Base-by-base conservation (phyloP, 2,797 vertebrate species). In the Silurus aristotelis region DNA sequence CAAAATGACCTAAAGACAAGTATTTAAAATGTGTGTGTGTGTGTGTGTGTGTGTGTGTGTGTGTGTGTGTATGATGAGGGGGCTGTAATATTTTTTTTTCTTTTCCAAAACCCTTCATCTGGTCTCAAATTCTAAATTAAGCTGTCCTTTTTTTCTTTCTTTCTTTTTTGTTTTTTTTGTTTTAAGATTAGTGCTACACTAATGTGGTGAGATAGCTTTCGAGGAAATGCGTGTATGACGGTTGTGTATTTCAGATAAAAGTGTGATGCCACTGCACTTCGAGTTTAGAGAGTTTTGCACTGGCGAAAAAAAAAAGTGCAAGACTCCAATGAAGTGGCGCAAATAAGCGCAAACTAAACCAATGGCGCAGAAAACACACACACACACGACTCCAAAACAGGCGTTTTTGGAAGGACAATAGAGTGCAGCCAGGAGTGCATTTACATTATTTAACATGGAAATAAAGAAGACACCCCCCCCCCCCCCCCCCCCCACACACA, bases 191-290 rank as follows among this genome's bases (percentile, higher is more conserved):
- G 17, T 83, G 87, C 90, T 92, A 91, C 91, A 52, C 93, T 89
- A 38, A 38, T 92, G 92, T 89, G 95, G 95, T 95, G 91, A 86
- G 89, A 95, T 86, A 94, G 94, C 96, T 96, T 96, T 98, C 96
- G 96, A 98, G 96, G 96, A 98, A 98, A 96, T 90, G 89, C 90
- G 89, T 82, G 84, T 31, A 91, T 76, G 85, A 22, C 84, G 78
- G 86, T 89, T 89, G 86, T 84, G 38, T 86, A 87, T 85, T 86
- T 87, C 87, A 93, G 92, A 95, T 92, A 92, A 83, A 55, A 38
- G 75, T 84, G 78, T 83, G 77, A 84, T 84, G 76, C 82, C 76
- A 80, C 60, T 27, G 48, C 77, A 80, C 20, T 79, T 56, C 56
- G 19, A 25, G 60, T 80, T 79, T 9, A 5, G 77, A 38, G 60